phyloP scores from a whole-genome alignment of 2,797 vertebrate species.

The Lophotriccus pileatus region DNA sequence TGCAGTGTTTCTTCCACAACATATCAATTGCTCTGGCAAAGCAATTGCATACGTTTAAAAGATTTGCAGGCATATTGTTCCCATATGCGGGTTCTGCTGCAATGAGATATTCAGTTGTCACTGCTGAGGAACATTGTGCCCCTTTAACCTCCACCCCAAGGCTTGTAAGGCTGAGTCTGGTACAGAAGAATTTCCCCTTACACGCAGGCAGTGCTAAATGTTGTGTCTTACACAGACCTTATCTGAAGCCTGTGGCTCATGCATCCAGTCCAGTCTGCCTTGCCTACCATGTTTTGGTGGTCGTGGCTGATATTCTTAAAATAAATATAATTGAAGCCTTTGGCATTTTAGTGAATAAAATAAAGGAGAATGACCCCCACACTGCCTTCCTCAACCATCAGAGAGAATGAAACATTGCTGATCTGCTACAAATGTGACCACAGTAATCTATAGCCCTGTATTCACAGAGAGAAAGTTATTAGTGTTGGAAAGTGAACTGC shows the following conservation, averaged over 20 bases:
- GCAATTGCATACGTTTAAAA: constrained; percentile 52
- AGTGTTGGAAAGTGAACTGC: constrained; percentile 11
- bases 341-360: not conserved
- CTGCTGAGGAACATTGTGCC: constrained; percentile 42
- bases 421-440: not conserved
- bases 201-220: not conserved
- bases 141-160: constrained; percentile 61
- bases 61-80: constrained; percentile 64
- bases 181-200: constrained; percentile 7
- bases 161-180: not conserved
- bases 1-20: constrained; percentile 61
- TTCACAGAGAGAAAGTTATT: constrained; percentile 35
- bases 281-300: not conserved
- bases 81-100: constrained; percentile 60
- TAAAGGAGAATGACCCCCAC: not conserved
- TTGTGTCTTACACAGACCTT: not conserved
- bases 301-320: not conserved
- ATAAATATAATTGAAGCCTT: not conserved
- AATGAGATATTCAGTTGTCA: constrained; percentile 59
- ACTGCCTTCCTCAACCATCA: not conserved
- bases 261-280: not conserved
- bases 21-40: constrained; percentile 65
- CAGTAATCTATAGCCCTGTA: not conserved
- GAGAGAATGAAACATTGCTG: not conserved
- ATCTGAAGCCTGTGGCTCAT: not conserved